Evolutionary conservation across 2,888 invertebrate species (phyloP).

Genomic region (Loripinus fragilis): DNA sequence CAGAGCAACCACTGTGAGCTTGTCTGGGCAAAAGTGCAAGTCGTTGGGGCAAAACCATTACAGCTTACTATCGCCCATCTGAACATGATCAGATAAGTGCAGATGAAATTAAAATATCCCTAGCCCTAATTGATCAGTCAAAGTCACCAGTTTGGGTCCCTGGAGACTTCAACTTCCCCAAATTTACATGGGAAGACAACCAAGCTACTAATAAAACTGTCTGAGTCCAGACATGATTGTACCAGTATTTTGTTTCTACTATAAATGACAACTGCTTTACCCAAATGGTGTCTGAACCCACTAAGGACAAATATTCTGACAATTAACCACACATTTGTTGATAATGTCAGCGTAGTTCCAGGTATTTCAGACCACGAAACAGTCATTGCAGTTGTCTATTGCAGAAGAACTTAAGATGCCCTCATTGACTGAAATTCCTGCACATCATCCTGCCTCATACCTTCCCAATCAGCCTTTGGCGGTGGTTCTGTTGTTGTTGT

Average conservation of each 20-base stretch:
- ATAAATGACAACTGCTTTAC: too few species aligned
- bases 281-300: neutral
- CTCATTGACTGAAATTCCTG: too few species aligned
- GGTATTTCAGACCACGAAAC: conserved; percentile 7
- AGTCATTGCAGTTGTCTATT: neutral
- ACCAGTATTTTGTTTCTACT: neutral
- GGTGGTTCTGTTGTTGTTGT: too few species aligned
- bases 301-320: conserved; percentile 1
- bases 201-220: too few species aligned
- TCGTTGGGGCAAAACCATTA: conserved; percentile 12
- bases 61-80: conserved; percentile 6
- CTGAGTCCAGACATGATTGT: neutral
- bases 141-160: neutral
- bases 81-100: conserved; percentile 13
- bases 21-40: conserved; percentile 12
- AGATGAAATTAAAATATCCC: conserved; percentile 9
- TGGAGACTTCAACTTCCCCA: conserved; percentile 19
- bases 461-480: too few species aligned
- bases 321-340: neutral
- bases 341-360: neutral
- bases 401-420: too few species aligned
- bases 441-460: too few species aligned
- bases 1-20: conserved; percentile 15
- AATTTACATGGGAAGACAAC: too few species aligned
- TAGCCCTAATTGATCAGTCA: conserved; percentile 13